Base-by-base conservation (phyloP, 37 sponge, comb jelly and placozoan genomes). In the Cladorhizidae sp. region DNA sequence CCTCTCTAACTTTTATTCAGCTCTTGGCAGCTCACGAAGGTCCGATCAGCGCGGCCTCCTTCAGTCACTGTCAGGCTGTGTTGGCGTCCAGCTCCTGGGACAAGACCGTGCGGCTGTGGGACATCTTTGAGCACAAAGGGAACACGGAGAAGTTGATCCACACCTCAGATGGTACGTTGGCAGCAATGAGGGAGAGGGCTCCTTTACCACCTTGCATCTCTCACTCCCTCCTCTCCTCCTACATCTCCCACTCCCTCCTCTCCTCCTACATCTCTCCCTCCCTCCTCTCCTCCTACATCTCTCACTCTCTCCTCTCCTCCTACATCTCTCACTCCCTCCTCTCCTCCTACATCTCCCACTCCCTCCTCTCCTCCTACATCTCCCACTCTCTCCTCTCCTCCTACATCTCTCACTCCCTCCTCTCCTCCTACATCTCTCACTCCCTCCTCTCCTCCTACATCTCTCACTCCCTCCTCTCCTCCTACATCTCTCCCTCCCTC, bases 11-110 rank as follows among this genome's bases (percentile, higher is more conserved):
- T 82, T 50, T 45, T 45, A 5, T 9, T 45, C 70, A 95, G 96
- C 28, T 98, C 38, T 62, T 98, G 40, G 57, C 88, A 28, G 94
- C 96, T 7, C 99, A 98, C 67, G 92, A 91, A 50, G 99, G 92
- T 5, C 99, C 99, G 21, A 85, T 98, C 12, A 85, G 91, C 56
- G 50, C 78, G 20, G 42, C 93, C 55, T 51, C 84, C 35, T 95
- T 98, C 82, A 71, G 79, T 73, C 86, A 92, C 18, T 73, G 49
- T 11, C 75, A 65, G 0, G 79, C 91, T 20, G 45, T 90, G 32
- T 80, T 98, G 49, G 90, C 78, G 15, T 93, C 94, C 33, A 88
- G 89, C 17, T 95, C 96, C 12, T 98, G 99, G 99, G 99, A 98
- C 74, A 98, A 92, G 78, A 98, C 92, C 18, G 80, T 88, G 72